Conservation (phyloP, 2,797 vertebrate species). For the Oryzias dopingdopingensis region DNA sequence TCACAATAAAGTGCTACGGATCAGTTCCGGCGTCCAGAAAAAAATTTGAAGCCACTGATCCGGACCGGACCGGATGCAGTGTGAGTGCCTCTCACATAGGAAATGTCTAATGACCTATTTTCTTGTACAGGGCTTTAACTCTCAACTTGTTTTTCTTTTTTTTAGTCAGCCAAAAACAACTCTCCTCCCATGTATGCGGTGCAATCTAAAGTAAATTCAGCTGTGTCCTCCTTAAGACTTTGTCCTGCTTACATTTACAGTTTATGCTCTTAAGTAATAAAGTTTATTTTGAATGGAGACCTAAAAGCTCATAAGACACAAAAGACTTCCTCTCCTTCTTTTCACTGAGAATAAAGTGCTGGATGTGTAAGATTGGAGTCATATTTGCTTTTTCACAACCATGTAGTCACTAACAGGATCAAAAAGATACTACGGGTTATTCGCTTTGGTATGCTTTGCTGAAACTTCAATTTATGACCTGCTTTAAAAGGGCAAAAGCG, state of each 20-base stretch:
- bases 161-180: slow-evolving; percentile 40
- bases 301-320: slow-evolving; percentile 1
- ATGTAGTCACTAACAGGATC: not conserved
- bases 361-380: slow-evolving; percentile 10
- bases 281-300: slow-evolving; percentile 6
- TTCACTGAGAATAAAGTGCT: not conserved
- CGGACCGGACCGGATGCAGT: no score
- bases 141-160: slow-evolving; percentile 60
- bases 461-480: slow-evolving; percentile 1
- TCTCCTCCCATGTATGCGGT: slow-evolving; percentile 13
- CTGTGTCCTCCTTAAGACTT: slow-evolving; percentile 12
- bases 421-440: slow-evolving; percentile 1
- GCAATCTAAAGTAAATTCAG: slow-evolving; percentile 25
- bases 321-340: slow-evolving; percentile 1
- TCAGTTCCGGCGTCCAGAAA: no score
- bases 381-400: slow-evolving; percentile 9
- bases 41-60: no score
- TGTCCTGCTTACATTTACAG: not conserved
- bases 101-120: slow-evolving; percentile 71
- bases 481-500: slow-evolving; percentile 22
- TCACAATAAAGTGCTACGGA: no score
- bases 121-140: slow-evolving; percentile 49
- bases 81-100: no score
- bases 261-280: slow-evolving; percentile 1
- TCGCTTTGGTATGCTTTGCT: slow-evolving; percentile 19